Evolutionary conservation across 2,888 invertebrate species (phyloP), one percentile per base, ranked within the genome.

Genomic region (Platycnemis pennipes): DNA sequence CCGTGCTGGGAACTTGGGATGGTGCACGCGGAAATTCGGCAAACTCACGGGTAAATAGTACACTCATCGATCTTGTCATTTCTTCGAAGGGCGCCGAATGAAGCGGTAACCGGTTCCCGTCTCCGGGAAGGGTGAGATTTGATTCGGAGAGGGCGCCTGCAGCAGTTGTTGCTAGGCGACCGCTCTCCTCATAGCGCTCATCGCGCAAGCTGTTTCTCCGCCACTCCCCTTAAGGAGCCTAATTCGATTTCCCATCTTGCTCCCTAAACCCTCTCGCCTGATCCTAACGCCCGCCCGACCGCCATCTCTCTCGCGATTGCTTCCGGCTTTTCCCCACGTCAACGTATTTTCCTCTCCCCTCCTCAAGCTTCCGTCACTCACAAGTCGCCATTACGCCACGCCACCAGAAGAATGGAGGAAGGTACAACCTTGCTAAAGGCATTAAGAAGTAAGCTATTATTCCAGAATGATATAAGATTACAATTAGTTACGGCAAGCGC

Each of bases 171-270:
- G 45, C 87, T 45, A 87, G 44, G 87, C 87, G 45, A 87, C 87
- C 45, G 46, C 44, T 77, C 45, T 87, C 42, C 87, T 46, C 26
- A 45, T 45, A 22, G 26, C 16, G n/a, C 87, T 8, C n/a, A 87
- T 45, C 87, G 8, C 42, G 2, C 7, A 13, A 4, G 2, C 44
- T 19, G 19, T 44, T 8, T 22, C 45, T 45, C 87, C 37, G 26
- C 16, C 77, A 37, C 37, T 45, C 46, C 19, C 87, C 42, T 46
- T 46, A 45, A 46, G 44, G 87, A 11, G 45, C 45, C 87, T 87
- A 87, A 87, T 87, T 87, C 87, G 87, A 87, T 87, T 87, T 87
- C 87, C 46, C 87, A 45, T 46, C 87, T 37, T 19, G 26, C 42
- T 19, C 44, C 69, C 7, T 31, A 4, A 63, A 3, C n/a, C 86